Base-by-base conservation (phyloP, 1,140 invertebrate genomes). In the Melitaea cinxia region DNA sequence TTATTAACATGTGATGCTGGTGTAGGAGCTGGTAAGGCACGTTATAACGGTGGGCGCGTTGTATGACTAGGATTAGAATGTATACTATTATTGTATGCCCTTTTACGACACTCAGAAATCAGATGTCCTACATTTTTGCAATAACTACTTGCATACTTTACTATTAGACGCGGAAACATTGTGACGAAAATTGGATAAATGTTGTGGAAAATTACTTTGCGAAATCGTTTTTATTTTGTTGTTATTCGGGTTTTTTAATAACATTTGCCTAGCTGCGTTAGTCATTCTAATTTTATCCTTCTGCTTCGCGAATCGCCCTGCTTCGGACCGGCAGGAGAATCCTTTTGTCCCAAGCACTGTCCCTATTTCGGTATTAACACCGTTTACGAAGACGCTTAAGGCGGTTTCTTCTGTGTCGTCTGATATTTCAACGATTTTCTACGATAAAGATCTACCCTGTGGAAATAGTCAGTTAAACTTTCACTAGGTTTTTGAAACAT, bases 401-500 rank as follows among this genome's bases (percentile, higher is more conserved):
- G 64, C 62, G 1, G 54, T 69, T 42, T 68, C 61, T 15, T 70
- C 71, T 5, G 68, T 68, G 0, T 5, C 1, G 12, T 73, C 72
- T 9, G 12, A 23, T 26, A 70, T 56, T 60, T 73, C 67, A 1
- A 64, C 24, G 6, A 33, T 59, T 73, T 73, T n/a, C 56, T 56
- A 7, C 64, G 21, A 30, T 64, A 73, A 2, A 57, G 30, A 21
- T 65, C 63, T 21, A 66, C 50, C 0, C 54, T 23, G 39, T 63
- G 59, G n/a, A 61, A 70, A 24, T 37, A 70, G 1, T 70, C 35
- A 2, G 60, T 69, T 0, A 70, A 24, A 1, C 2, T 61, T 64
- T 73, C 67, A 0, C n/a, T 10, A 3, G 67, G 52, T 39, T 63
- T 70, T 65, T 66, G 63, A 4, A 64, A 73, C 42, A 64, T 50